Percentiles rank a stretch among this genome's conserved stretches.
These are phyloP conservation scores for Conomelus anceps DNA, from an alignment of 2,888 invertebrate species.

Conservation along the genomic window DNA sequence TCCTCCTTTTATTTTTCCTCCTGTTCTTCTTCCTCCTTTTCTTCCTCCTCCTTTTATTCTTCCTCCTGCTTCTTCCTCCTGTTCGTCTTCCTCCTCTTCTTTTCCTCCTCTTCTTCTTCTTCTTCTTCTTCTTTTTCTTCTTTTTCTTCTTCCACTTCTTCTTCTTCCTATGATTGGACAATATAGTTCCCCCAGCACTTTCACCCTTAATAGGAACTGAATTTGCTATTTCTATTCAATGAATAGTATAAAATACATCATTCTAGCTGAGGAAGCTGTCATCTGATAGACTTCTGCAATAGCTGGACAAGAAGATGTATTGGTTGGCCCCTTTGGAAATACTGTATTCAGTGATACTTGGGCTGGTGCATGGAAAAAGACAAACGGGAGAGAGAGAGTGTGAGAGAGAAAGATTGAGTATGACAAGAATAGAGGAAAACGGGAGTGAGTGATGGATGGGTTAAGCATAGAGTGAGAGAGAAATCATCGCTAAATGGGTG, in stretches of 20 bases:
- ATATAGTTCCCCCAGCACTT: too few species aligned
- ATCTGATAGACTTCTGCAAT: neutral
- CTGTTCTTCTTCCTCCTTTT: too few species aligned
- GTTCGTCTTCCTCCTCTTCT: too few species aligned
- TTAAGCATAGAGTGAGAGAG: neutral
- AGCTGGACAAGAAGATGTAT: neutral
- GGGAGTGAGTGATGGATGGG: neutral
- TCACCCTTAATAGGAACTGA: neutral
- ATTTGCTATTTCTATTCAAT: neutral
- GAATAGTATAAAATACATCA: neutral
- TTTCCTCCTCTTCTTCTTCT: too few species aligned
- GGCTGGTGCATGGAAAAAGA: neutral
- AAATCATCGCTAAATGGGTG: neutral
- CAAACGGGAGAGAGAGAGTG: neutral
- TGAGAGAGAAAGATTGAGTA: too few species aligned
- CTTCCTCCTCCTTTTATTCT: too few species aligned
- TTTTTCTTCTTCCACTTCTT: too few species aligned
- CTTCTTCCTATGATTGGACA: too few species aligned
- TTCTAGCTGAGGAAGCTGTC: neutral
- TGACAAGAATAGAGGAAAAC: neutral
- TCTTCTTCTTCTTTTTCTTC: too few species aligned
- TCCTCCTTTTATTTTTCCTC: too few species aligned
- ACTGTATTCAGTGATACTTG: neutral
- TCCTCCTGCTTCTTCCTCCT: too few species aligned
- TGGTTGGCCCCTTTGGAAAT: neutral